Evolutionary conservation across 2,888 invertebrate species (phyloP).

Genomic region (Miltochrista miniata): DNA sequence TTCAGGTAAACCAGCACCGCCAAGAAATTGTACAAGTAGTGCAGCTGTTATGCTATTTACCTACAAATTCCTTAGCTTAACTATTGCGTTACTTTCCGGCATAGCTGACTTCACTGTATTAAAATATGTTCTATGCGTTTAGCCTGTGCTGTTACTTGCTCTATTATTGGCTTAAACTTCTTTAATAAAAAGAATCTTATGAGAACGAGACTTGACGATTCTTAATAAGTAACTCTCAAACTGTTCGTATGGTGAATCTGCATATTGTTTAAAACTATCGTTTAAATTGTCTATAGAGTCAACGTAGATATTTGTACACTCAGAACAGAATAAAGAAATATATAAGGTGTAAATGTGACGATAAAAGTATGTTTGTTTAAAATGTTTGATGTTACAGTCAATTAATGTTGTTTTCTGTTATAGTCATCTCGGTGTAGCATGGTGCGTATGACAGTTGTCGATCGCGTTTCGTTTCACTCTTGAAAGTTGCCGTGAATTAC

Average conservation of each 20-base stretch:
- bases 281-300: conserved; percentile 10
- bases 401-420: no score
- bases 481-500: no score
- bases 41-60: conserved; percentile 45
- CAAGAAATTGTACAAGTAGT: conserved; percentile 69
- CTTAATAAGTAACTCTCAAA: not conserved
- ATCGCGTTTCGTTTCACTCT: no score
- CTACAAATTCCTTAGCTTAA: conserved; percentile 43
- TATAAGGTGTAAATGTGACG: no score
- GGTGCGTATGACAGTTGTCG: no score
- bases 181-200: conserved; percentile 19
- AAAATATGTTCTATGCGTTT: conserved; percentile 54
- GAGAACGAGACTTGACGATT: not conserved
- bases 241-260: not conserved
- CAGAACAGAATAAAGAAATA: no score
- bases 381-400: no score
- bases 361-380: no score
- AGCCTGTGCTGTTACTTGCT: conserved; percentile 21
- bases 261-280: conserved; percentile 12
- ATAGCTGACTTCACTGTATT: conserved; percentile 52
- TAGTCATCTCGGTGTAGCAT: no score
- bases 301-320: no score
- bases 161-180: conserved; percentile 26
- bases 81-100: conserved; percentile 41
- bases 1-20: conserved; percentile 71